Evolutionary conservation across 1,140 invertebrate genomes (phyloP), one percentile per base, ranked within the genome.

Genomic region (Ooceraea biroi): DNA sequence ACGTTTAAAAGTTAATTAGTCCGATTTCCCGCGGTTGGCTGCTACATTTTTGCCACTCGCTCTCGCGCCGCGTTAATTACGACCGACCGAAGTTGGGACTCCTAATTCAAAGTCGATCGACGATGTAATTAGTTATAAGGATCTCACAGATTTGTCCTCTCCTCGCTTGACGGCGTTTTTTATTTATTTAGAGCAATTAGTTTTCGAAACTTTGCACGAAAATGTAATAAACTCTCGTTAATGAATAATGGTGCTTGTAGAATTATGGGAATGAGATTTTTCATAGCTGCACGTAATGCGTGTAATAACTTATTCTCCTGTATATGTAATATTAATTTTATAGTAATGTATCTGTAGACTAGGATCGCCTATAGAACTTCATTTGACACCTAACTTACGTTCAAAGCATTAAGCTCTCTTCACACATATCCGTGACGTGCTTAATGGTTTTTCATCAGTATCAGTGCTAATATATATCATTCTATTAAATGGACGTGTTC

Each of bases 1-100:
- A 41, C 46, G 36, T 63, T 74, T 61, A 82, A 74, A 74, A 74
- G 78, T 82, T 74, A 82, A 82, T 82, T 82, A 73, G 68, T 36
- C 36, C 57, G 57, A 61, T 41, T 76, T 63, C 14, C 76, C 63
- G 50, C 36, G 52, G 17, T 36, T 25, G 3, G 17, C 52, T 25
- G 4, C 52, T 41, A 68, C 50, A 69, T 44, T 78, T 78, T 65
- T 57, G 19, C 61, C 36, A 48, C 14, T 19, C n/a, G 44, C 44
- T 4, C 30, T 10, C 73, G 27, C 25, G 68, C 30, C 66, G 22
- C 48, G 61, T 78, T 78, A 78, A 78, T 78, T 78, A 10, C 61
- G 14, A n/a, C n/a, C 44, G 17, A 65, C 74, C 44, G 22, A 12
- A 25, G 27, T 17, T 58, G 19, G 19, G 27, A 36, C 10, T 57